Percentiles rank a stretch among this genome's conserved stretches.
These are phyloP conservation scores for Zoanthus solanderi DNA, from an alignment of 92 coral and sea anemone genomes.

Conservation along the genomic window DNA sequence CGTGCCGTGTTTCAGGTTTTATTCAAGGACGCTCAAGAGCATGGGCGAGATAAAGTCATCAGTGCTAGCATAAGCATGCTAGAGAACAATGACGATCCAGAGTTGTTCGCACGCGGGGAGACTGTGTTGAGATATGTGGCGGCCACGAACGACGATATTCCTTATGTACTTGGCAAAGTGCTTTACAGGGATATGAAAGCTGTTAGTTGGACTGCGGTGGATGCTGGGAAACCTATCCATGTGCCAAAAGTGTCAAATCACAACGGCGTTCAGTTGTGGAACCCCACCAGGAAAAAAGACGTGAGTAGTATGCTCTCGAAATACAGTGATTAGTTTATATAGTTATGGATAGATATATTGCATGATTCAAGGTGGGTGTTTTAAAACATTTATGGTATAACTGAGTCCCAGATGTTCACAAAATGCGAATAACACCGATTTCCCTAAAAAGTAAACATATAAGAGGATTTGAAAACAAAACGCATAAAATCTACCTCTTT, in stretches of 20 bases:
- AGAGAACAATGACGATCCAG: slow-evolving; percentile 84
- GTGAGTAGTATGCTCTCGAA: slow-evolving; percentile 43
- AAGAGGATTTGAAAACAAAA: too few species aligned
- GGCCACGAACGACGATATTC: slow-evolving; percentile 87
- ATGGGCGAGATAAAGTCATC: slow-evolving; percentile 85
- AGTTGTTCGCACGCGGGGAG: slow-evolving; percentile 80
- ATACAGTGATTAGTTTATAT: too few species aligned
- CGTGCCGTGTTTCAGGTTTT: slow-evolving; percentile 89
- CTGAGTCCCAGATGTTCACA: too few species aligned
- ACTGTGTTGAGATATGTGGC: slow-evolving; percentile 91
- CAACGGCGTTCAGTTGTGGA: slow-evolving; percentile 91
- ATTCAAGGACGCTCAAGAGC: slow-evolving; percentile 89
- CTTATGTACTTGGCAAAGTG: slow-evolving; percentile 84
- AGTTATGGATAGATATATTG: too few species aligned
- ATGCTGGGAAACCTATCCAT: slow-evolving; percentile 95
- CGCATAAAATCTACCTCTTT: too few species aligned
- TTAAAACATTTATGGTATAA: too few species aligned
- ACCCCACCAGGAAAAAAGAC: slow-evolving; percentile 76
- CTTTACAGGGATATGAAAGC: slow-evolving; percentile 87
- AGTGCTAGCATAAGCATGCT: slow-evolving; percentile 85
- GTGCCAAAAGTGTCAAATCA: slow-evolving; percentile 89
- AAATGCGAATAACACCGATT: too few species aligned
- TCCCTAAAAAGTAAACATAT: too few species aligned
- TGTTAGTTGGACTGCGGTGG: slow-evolving; percentile 93
- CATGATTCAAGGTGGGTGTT: too few species aligned